These are phyloP conservation scores for Riparia riparia DNA, from an alignment of 2,113 vertebrate species.

Conservation along the genomic window DNA sequence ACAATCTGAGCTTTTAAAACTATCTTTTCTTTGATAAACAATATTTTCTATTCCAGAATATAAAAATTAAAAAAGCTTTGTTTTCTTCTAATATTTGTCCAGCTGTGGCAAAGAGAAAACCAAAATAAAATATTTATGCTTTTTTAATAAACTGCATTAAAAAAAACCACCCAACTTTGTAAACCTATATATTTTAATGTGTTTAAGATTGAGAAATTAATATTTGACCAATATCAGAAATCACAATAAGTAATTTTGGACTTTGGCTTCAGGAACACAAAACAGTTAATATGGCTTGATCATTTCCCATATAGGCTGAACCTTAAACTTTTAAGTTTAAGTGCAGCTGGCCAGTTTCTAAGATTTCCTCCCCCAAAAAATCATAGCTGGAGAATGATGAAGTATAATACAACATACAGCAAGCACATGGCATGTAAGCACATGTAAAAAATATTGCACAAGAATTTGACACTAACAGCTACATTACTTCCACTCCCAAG, in stretches of 20 bases:
- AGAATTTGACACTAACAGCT: slow-evolving; percentile 36
- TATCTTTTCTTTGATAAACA: background rate
- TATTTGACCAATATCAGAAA: background rate
- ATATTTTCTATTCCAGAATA: background rate
- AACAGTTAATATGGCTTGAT: background rate
- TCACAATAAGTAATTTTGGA: background rate
- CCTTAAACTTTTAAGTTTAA: background rate
- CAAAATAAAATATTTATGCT: background rate
- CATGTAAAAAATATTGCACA: slow-evolving; percentile 29
- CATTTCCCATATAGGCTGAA: background rate
- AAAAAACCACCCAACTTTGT: background rate
- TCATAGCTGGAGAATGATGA: background rate
- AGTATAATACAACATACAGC: background rate
- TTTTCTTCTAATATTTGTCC: background rate
- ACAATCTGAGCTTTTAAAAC: background rate
- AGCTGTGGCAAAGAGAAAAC: background rate
- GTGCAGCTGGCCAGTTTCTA: background rate
- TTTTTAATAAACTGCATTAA: background rate
- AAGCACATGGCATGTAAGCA: slow-evolving; percentile 2
- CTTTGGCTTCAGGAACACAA: background rate
- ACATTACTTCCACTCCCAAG: slow-evolving; percentile 30
- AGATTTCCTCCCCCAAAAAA: background rate
- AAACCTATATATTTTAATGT: background rate
- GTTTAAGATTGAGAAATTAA: background rate
- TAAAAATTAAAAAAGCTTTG: background rate